Evolutionary conservation across 2,797 vertebrate genomes (phyloP), one percentile per base, ranked within the genome.

Genomic region (Fistularia tabacaria): DNA sequence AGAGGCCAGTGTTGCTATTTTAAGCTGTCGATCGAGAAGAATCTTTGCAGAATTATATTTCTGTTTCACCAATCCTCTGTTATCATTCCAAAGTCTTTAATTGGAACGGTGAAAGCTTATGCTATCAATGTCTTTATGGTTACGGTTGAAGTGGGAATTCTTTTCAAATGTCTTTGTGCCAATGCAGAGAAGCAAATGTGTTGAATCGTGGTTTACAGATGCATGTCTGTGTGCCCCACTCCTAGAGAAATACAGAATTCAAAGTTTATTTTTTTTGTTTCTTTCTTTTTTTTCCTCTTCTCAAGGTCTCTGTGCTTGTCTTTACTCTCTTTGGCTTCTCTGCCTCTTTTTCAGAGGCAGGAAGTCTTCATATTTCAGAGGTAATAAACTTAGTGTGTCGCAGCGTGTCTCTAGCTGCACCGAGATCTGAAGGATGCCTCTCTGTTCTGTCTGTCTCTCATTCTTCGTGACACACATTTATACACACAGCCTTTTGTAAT

Each of bases 1-100:
- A 73, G 76, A 80, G 81, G 74, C 63, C 79, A 71, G 51, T 15
- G 75, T 41, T 66, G 79, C 80, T 88, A 84, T 80, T 82, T 85
- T 78, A 79, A 74, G 77, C 38, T 68, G 68, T 65, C 71, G 74
- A 83, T 82, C 1, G 54, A 65, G 57, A 59, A 66, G 60, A 73
- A 76, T 79, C 69, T 76, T 54, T 47, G 11, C 25, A 0, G 62
- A 62, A 59, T 78, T 74, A 43, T 79, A 74, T 83, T 73, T 67
- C 64, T 62, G 65, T 61, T 57, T 63, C 64, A 75, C 66, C 68
- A 56, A 53, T 54, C 64, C 73, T 71, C 57, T 78, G 58, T 85
- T 82, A 69, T 80, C n/a, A 42, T 75, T 77, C 72, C 62, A 71
- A 71, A 76, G 62, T 71, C 71, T 84, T 81, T 83, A 80, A 85